Evolutionary conservation across 2,113 vertebrate species (phyloP).

Genomic region (Chrysemys picta): DNA sequence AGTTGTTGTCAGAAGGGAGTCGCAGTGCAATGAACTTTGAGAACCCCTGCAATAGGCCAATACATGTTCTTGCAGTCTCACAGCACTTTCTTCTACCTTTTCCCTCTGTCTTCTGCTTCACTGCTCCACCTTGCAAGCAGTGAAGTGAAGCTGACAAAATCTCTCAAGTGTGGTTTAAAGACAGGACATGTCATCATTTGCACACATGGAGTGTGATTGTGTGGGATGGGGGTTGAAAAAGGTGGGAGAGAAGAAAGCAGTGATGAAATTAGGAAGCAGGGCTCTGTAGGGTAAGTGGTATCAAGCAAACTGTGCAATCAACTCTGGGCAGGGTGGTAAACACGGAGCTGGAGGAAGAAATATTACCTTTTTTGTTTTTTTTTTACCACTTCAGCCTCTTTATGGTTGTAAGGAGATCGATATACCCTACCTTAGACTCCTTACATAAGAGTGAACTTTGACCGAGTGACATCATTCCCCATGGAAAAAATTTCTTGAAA

Average conservation of each 20-base stretch:
- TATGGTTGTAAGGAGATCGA: neutral
- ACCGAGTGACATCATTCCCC: neutral
- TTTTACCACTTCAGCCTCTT: neutral
- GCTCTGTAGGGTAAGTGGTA: neutral
- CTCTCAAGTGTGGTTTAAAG: neutral
- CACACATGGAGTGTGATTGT: neutral
- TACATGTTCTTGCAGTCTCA: neutral
- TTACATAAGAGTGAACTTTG: neutral
- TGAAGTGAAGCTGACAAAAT: neutral
- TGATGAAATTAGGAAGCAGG: neutral
- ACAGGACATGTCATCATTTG: neutral
- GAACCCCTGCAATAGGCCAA: neutral
- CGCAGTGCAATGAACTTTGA: too few relatives aligned
- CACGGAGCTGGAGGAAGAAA: neutral
- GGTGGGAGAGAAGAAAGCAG: neutral
- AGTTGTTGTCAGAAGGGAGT: too few relatives aligned
- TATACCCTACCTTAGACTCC: neutral
- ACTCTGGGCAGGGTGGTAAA: neutral
- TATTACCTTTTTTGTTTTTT: neutral
- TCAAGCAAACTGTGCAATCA: neutral
- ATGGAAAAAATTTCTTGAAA: neutral
- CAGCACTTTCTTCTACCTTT: neutral
- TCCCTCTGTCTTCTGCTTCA: neutral
- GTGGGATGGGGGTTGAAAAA: neutral
- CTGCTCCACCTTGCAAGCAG: neutral